Conservation (phyloP, 1,140 invertebrate genomes). For the Helicoverpa armigera region DNA sequence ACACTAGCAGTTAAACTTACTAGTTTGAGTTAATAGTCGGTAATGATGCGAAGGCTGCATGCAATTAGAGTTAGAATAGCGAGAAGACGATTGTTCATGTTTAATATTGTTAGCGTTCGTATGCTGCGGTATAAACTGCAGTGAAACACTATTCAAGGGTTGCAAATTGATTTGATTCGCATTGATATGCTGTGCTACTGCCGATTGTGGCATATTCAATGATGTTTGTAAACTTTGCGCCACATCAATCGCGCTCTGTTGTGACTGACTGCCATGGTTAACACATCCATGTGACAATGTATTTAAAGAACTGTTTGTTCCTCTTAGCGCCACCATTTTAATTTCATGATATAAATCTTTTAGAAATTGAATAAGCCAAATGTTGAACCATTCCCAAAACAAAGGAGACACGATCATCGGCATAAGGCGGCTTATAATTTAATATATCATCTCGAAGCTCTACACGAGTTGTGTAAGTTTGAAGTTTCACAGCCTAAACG, state of each 20-base stretch:
- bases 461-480: slow-evolving; percentile 10
- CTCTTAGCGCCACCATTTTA: slow-evolving; percentile 81
- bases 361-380: slow-evolving; percentile 79
- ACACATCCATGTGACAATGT: slow-evolving; percentile 67
- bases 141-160: slow-evolving; percentile 65
- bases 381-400: slow-evolving; percentile 83
- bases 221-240: slow-evolving; percentile 68
- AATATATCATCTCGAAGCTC: slow-evolving; percentile 22
- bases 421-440: slow-evolving; percentile 62
- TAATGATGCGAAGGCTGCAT: slow-evolving; percentile 75
- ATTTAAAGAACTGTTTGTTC: slow-evolving; percentile 70
- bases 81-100: slow-evolving; percentile 69
- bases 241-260: slow-evolving; percentile 62
- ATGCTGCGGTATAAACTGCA: slow-evolving; percentile 71
- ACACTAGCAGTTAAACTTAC: slow-evolving; percentile 66
- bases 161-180: slow-evolving; percentile 67
- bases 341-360: slow-evolving; percentile 83
- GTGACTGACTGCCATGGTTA: slow-evolving; percentile 65
- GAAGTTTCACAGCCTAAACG: background rate
- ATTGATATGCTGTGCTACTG: slow-evolving; percentile 63
- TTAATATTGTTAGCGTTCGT: slow-evolving; percentile 64
- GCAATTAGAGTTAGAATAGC: slow-evolving; percentile 73
- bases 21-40: slow-evolving; percentile 71
- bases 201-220: slow-evolving; percentile 68
- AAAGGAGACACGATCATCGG: slow-evolving; percentile 76